Evolutionary conservation across 2,888 invertebrate genomes (phyloP).

Genomic region (Leucania comma): DNA sequence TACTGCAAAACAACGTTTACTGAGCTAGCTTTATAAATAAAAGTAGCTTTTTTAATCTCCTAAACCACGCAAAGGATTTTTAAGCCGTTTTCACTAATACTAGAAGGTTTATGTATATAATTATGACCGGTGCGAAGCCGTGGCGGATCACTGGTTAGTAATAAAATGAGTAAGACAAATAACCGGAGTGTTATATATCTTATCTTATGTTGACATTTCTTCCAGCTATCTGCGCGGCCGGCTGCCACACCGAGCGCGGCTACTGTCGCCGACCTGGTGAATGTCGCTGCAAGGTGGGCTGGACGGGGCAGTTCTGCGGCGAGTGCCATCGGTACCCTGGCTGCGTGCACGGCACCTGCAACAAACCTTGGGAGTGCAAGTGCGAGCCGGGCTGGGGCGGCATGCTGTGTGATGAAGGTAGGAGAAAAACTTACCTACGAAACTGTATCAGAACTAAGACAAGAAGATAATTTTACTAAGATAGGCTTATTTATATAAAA

Average conservation of each 20-base stretch:
- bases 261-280: slow-evolving; percentile 94
- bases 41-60: too few relatives aligned
- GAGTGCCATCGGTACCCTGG: slow-evolving; percentile 97
- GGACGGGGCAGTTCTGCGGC: slow-evolving; percentile 95
- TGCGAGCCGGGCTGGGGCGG: slow-evolving; percentile 97
- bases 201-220: background rate
- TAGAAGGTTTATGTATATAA: too few relatives aligned
- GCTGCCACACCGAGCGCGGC: slow-evolving; percentile 96
- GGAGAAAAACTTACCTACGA: background rate
- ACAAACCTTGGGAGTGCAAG: slow-evolving; percentile 97
- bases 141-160: too few relatives aligned
- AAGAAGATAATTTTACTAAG: too few relatives aligned
- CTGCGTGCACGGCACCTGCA: slow-evolving; percentile 96
- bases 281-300: slow-evolving; percentile 95
- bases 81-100: too few relatives aligned
- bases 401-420: slow-evolving; percentile 97
- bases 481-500: too few relatives aligned
- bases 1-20: too few relatives aligned
- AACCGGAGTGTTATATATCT: too few relatives aligned
- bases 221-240: slow-evolving; percentile 95
- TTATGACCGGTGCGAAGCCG: too few relatives aligned
- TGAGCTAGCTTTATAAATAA: too few relatives aligned
- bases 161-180: too few relatives aligned
- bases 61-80: too few relatives aligned
- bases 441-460: background rate